Conservation (phyloP, 2,113 vertebrate genomes). For the Leuciscus idus region DNA sequence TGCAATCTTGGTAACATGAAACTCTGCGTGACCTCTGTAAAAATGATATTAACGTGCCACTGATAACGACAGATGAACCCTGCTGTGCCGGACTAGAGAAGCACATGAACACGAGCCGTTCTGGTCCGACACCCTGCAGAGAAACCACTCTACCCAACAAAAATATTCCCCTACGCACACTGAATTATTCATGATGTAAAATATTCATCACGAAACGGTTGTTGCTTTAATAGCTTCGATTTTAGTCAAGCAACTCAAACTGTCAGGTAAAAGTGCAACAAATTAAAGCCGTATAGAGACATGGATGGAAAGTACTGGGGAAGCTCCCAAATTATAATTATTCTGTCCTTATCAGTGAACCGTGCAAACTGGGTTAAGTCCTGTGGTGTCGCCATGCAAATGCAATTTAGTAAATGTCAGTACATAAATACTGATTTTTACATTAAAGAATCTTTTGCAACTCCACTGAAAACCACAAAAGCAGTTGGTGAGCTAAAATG, state of each 20-base stretch:
- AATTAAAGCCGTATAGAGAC: not conserved
- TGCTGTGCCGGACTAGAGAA: conserved; percentile 1
- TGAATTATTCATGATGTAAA: conserved; percentile 62
- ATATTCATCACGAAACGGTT: conserved; percentile 63
- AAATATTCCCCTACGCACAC: conserved; percentile 45
- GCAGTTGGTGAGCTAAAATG: not conserved
- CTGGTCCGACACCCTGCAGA: not conserved
- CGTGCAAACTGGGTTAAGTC: conserved; percentile 5
- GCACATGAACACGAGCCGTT: not conserved
- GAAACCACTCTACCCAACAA: conserved; percentile 46
- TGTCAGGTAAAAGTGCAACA: conserved; percentile 20
- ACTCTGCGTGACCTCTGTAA: not conserved
- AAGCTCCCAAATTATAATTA: conserved; percentile 13
- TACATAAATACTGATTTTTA: conserved; percentile 6
- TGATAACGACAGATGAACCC: not conserved
- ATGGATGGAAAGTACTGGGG: not conserved
- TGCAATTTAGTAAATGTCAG: not conserved
- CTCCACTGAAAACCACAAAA: not conserved
- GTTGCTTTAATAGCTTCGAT: conserved; percentile 59
- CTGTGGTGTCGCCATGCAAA: not conserved
- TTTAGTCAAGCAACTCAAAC: conserved; percentile 44
- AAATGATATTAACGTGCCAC: conserved; percentile 1
- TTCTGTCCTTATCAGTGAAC: conserved; percentile 11
- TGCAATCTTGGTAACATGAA: not conserved
- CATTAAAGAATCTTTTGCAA: not conserved